Conservation (phyloP, 1,140 invertebrate genomes). For the Magallana gigas region DNA sequence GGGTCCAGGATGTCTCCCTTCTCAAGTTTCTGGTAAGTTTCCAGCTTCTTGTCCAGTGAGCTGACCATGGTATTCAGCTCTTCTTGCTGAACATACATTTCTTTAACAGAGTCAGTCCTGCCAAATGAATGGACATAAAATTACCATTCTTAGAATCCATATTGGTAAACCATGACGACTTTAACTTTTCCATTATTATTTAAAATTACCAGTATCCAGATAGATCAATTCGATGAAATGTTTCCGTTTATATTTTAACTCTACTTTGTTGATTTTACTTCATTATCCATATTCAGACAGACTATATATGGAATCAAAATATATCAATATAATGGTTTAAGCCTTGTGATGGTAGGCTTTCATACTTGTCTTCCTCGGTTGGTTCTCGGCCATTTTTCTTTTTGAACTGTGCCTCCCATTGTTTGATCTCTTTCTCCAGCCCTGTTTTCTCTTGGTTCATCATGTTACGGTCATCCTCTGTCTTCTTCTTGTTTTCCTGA, state of each 20-base stretch:
- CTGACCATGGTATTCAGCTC: conserved; percentile 72
- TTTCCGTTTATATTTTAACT: too few species aligned
- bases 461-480: conserved; percentile 66
- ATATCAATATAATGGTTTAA: too few species aligned
- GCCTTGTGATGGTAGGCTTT: background rate
- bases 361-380: conserved; percentile 75
- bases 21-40: conserved; percentile 69
- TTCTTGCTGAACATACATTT: conserved; percentile 69
- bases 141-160: background rate
- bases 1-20: conserved; percentile 68
- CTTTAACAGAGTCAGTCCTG: conserved; percentile 72
- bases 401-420: conserved; percentile 74
- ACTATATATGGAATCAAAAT: too few species aligned
- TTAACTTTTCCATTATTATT: too few species aligned
- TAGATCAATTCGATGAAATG: too few species aligned
- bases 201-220: too few species aligned
- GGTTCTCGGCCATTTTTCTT: conserved; percentile 70
- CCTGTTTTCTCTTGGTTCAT: conserved; percentile 70
- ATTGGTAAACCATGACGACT: too few species aligned
- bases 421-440: conserved; percentile 69
- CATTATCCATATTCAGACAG: too few species aligned
- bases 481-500: conserved; percentile 69
- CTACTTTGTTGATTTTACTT: too few species aligned
- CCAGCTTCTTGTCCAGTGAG: conserved; percentile 68
- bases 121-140: background rate